Percentiles rank a stretch among this genome's conserved stretches.
Evolutionary conservation across 1,140 invertebrate genomes (phyloP).

Genomic region (Aricia agestis): DNA sequence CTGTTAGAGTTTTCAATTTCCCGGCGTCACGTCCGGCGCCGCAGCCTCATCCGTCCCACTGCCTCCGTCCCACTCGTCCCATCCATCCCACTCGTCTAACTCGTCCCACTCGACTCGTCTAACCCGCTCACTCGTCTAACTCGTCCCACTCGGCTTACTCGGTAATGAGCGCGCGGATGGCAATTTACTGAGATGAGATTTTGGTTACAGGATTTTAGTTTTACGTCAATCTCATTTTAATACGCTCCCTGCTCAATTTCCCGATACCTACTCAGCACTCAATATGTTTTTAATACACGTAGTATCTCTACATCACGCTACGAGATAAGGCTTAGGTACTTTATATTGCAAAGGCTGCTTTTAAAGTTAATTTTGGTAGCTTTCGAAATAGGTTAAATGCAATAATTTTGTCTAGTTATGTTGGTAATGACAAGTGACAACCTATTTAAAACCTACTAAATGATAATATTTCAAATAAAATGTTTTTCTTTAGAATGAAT

Average conservation of each 20-base stretch:
- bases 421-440: too few relatives aligned
- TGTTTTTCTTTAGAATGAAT: too few relatives aligned
- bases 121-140: conserved; percentile 20
- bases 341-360: not conserved
- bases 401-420: too few relatives aligned
- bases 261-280: not conserved
- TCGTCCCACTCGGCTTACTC: conserved; percentile 51
- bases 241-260: conserved; percentile 22
- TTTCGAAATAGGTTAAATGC: too few relatives aligned
- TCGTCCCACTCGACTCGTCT: too few relatives aligned
- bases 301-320: not conserved
- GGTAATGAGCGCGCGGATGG: conserved; percentile 72
- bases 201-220: conserved; percentile 57
- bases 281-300: not conserved
- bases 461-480: too few relatives aligned
- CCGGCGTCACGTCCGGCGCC: conserved; percentile 63
- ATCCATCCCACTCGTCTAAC: conserved; percentile 21
- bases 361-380: too few relatives aligned
- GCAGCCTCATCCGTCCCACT: not conserved
- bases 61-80: not conserved
- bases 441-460: too few relatives aligned
- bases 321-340: not conserved
- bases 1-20: conserved; percentile 75
- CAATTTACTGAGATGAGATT: conserved; percentile 71
- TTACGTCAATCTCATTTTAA: conserved; percentile 60